Evolutionary conservation across 2,888 invertebrate genomes (phyloP), one percentile per base, ranked within the genome.

Genomic region (Epirrita christyi): DNA sequence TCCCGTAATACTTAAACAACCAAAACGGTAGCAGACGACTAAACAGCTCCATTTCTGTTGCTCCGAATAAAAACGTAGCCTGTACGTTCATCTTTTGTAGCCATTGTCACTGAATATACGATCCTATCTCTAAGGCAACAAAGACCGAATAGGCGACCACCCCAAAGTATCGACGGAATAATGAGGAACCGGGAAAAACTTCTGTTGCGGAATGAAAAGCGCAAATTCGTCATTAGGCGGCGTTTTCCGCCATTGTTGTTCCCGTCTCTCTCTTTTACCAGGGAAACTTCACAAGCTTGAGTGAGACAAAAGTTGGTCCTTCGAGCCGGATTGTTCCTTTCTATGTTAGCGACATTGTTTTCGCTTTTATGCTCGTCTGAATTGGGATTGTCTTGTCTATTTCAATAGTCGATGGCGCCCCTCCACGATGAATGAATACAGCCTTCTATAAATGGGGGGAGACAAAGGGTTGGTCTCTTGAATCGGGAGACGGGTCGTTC

Each of bases 151-250:
- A 79, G 83, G 81, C 83, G 62, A 65, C 84, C 85, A 83, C 86
- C 87, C 85, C 82, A 78, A 84, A 87, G 88, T 90, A 90, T 88
- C 84, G 88, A 85, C 85, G 82, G 82, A 86, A 92, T 91, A 91
- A 91, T 88, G 88, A 90, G 85, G 78, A 86, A 88, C 86, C 89
- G 91, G 88, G 91, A 91, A 92, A 92, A 92, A 92, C 90, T 92
- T 91, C 85, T 91, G 91, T 91, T 87, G 88, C 89, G 90, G 88
- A 90, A 91, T 92, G 92, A 92, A 92, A 91, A 92, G 91, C 92
- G 91, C 92, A 92, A 92, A 92, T 92, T 92, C 92, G 92, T 90
- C 92, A 92, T 92, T 92, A 91, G 92, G 87, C 86, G 88, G 88
- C 89, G 89, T 85, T 90, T 89, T 85, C 89, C 89, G 84, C 86